These are phyloP conservation scores for Watsonalla binaria DNA, from an alignment of 2,888 invertebrate species.

Conservation along the genomic window DNA sequence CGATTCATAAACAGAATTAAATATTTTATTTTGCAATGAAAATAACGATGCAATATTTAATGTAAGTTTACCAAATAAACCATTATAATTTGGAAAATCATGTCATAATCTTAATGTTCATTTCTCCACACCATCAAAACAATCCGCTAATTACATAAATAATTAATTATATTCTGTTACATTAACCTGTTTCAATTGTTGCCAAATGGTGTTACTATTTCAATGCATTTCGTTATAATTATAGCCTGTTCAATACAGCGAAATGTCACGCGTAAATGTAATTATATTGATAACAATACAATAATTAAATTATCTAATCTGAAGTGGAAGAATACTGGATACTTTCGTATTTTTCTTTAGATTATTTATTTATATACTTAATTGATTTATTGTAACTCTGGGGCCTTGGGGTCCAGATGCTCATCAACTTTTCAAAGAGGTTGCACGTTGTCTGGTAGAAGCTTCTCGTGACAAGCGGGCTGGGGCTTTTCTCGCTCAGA, in stretches of 20 bases:
- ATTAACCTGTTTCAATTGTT: slow-evolving; percentile 16
- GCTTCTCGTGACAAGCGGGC: too few relatives aligned
- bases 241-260: background rate
- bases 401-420: too few relatives aligned
- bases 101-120: background rate
- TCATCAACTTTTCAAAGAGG: too few relatives aligned
- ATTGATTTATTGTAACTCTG: too few relatives aligned
- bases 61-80: too few relatives aligned
- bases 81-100: too few relatives aligned
- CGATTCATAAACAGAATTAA: too few relatives aligned
- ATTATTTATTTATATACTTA: slow-evolving; percentile 1
- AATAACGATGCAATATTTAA: too few relatives aligned
- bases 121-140: background rate
- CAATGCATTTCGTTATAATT: slow-evolving; percentile 1
- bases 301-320: background rate
- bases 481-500: too few relatives aligned
- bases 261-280: background rate
- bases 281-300: background rate
- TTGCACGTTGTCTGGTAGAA: too few relatives aligned
- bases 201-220: slow-evolving; percentile 11
- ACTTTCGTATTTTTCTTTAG: slow-evolving; percentile 5
- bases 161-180: slow-evolving; percentile 18
- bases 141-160: slow-evolving; percentile 14
- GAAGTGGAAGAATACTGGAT: background rate
- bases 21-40: too few relatives aligned